Evolutionary conservation across 2,797 vertebrate species (phyloP).

Genomic region (Okamejei kenojei): DNA sequence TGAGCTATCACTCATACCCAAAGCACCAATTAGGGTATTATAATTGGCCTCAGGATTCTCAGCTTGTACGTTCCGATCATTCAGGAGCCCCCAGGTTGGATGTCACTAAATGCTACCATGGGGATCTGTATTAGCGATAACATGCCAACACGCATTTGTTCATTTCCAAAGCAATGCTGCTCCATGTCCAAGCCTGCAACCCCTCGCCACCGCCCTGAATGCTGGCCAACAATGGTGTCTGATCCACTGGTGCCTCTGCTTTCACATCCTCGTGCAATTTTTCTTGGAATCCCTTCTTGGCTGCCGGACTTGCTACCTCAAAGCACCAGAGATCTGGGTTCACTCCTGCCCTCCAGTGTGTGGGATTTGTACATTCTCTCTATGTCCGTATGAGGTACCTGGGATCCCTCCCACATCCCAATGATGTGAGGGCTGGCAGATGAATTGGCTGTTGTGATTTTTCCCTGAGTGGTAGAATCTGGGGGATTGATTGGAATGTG

Average conservation of each 20-base stretch:
- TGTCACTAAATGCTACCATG: background rate
- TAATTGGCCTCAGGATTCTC: background rate
- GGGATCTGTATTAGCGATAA: background rate
- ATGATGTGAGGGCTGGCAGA: too few relatives aligned
- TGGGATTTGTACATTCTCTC: too few relatives aligned
- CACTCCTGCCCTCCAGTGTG: background rate
- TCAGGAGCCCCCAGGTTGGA: background rate
- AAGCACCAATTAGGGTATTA: background rate
- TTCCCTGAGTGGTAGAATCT: too few relatives aligned
- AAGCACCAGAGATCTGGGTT: background rate
- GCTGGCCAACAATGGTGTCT: background rate
- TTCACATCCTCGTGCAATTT: background rate
- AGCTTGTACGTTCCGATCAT: background rate
- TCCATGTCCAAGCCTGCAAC: background rate
- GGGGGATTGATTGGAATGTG: too few relatives aligned
- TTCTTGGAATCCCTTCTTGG: background rate
- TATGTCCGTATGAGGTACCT: too few relatives aligned
- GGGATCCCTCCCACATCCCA: too few relatives aligned
- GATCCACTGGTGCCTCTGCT: too few relatives aligned
- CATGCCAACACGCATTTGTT: background rate
- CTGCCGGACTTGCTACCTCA: too few relatives aligned
- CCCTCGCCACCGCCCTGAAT: background rate
- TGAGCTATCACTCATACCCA: background rate
- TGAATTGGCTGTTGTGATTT: too few relatives aligned
- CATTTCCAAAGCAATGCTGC: background rate